Evolutionary conservation across 2,888 invertebrate species (phyloP), one percentile per base, ranked within the genome.

Genomic region (Folsomia candida): DNA sequence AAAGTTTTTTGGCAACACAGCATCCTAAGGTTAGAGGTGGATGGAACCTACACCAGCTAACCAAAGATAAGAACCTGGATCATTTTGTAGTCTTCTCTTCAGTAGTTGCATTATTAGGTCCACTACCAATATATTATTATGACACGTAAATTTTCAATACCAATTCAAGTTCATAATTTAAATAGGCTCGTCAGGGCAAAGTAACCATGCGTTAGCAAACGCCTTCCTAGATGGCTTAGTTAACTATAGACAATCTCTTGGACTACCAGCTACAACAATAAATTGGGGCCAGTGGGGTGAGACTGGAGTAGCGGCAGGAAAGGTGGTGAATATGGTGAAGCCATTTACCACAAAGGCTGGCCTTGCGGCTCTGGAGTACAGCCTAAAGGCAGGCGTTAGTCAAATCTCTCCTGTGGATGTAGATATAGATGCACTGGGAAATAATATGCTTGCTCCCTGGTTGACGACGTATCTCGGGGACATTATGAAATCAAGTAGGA

Each of bases 221-320:
- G 64, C 60, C 4, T 73, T 66, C 28, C 29, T 75, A 11, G 73
- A 75, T 51, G 62, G 70, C 1, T 62, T 75, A 47, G 67, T 73
- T 1, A 66, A 73, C 29, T 69, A 68, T 47, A 29, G 73, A 22
- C 51, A 68, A 25, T 61, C 72, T 0, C 51, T 69, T 14, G 75
- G 75, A 3, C 25, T 75, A 1, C 64, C 64, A 24, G 73, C 68
- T 2, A 67, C 64, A 25, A 63, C 71, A 37, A 59, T 71, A 11
- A 73, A 75, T 26, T 75, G 73, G 75, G 75, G 75, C 2, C 73
- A 73, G 22, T 75, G 75, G 73, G 70, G 65, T n/a, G 51, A 70
- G 25, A 62, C 66, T 2, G 70, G 72, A 14, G 69, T 4, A 25
- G 70, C n/a, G 67, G 68, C 59, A 67, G 22, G 66, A 27, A 59